phyloP scores from a whole-genome alignment of 2,113 vertebrate genomes.

The Ceyx margarethae region DNA sequence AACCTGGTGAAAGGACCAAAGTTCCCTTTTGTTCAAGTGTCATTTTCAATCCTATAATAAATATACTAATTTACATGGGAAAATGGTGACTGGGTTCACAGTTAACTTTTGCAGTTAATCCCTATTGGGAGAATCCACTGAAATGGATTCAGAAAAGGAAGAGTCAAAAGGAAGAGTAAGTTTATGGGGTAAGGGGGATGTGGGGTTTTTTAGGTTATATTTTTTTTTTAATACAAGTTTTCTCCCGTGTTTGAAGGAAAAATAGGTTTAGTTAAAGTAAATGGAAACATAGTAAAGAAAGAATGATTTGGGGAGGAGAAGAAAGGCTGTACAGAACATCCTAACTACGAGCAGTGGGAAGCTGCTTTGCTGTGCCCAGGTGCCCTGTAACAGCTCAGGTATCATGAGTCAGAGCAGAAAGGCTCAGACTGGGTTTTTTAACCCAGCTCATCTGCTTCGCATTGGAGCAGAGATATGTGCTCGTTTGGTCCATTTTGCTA shows the following conservation, averaged over 20 bases:
- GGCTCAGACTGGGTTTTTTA: not conserved
- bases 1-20: not conserved
- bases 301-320: not conserved
- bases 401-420: not conserved
- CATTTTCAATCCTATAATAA: not conserved
- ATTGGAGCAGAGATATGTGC: not conserved
- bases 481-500: not conserved
- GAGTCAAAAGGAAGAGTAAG: not conserved
- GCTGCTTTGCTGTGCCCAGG: not conserved
- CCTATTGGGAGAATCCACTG: not conserved
- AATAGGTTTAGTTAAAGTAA: slow-evolving; percentile 29
- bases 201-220: not conserved
- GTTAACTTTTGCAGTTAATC: not conserved
- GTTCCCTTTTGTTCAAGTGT: not conserved
- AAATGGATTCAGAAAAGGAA: not conserved
- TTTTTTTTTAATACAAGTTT: not conserved
- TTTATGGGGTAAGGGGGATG: not conserved
- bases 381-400: not conserved
- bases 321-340: not conserved
- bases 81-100: not conserved
- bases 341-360: not conserved
- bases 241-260: not conserved
- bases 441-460: not conserved
- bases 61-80: not conserved
- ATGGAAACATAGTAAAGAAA: not conserved